Base-by-base conservation (phyloP, 2,888 invertebrate genomes). In the Patella ulyssiponensis region DNA sequence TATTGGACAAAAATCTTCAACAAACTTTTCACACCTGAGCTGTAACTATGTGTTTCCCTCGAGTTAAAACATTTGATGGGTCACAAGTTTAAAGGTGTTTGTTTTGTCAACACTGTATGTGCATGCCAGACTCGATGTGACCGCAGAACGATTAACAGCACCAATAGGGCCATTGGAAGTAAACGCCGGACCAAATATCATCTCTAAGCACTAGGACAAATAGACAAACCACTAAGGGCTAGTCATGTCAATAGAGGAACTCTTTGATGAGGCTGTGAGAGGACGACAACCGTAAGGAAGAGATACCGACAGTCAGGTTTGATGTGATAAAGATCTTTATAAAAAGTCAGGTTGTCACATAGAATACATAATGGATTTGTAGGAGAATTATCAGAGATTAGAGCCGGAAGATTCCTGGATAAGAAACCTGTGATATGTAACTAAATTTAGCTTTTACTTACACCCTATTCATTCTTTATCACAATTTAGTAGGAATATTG, bases 1-100 rank as follows among this genome's bases (percentile, higher is more conserved):
- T 44, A 44, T 44, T 44, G 44, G 44, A 44, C 9, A 9, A 0
- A 44, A 64, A 12, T 23, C 64, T 23, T 20, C 23, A 12, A 64
- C 64, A 64, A 64, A 64, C 64, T 64, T 23, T 64, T 64, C 64
- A 64, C 64, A 64, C 64, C 64, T 64, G 64, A 23, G 64, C 64
- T 64, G 64, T 64, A 64, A 64, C 64, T 23, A 64, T 20, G 64
- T 64, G 20, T 64, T 64, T 64, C 64, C 64, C 14, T 64, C 23
- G 23, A 64, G 20, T 23, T 64, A 64, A 64, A 64, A 64, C 64
- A 64, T 64, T 9, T 64, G 23, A 64, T 64, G 64, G 64, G 64
- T 64, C 64, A 64, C 64, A 64, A 64, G 64, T 64, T 64, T 12
- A 20, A 23, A 23, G 64, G 64, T 64, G 64, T 64, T 64, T 64